These are phyloP conservation scores for Cotesia vestalis DNA, from an alignment of 1,140 invertebrate genomes.

Conservation along the genomic window DNA sequence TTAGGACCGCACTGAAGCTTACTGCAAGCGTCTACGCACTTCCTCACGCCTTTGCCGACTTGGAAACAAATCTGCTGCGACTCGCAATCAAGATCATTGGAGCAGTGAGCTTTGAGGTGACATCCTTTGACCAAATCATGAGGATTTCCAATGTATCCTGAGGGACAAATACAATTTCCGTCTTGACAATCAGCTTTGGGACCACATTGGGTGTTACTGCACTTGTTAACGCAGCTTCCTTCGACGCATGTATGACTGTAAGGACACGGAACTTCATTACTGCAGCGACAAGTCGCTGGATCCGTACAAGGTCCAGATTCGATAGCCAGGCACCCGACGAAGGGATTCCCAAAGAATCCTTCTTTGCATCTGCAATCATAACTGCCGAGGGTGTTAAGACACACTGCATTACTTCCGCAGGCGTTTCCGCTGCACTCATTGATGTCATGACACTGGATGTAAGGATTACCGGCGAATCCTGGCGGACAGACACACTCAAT, in stretches of 20 bases:
- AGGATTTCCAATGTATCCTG: slow-evolving; percentile 81
- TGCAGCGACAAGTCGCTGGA: slow-evolving; percentile 75
- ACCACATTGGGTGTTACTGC: slow-evolving; percentile 78
- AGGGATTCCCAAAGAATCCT: slow-evolving; percentile 85
- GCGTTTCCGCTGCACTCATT: slow-evolving; percentile 84
- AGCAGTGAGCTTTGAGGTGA: slow-evolving; percentile 75
- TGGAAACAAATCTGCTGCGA: slow-evolving; percentile 87
- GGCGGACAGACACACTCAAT: slow-evolving; percentile 84
- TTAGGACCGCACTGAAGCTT: slow-evolving; percentile 91
- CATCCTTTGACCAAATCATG: slow-evolving; percentile 76
- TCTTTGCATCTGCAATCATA: slow-evolving; percentile 88
- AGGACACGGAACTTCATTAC: slow-evolving; percentile 75
- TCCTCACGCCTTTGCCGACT: slow-evolving; percentile 76
- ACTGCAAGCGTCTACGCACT: slow-evolving; percentile 86
- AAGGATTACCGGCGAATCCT: slow-evolving; percentile 87
- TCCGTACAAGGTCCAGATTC: slow-evolving; percentile 75
- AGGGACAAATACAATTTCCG: slow-evolving; percentile 81
- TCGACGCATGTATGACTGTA: slow-evolving; percentile 76
- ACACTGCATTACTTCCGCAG: slow-evolving; percentile 86
- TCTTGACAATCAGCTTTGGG: slow-evolving; percentile 82
- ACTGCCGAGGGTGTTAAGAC: slow-evolving; percentile 86
- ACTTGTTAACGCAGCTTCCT: slow-evolving; percentile 78
- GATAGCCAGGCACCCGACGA: slow-evolving; percentile 76
- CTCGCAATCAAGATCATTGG: slow-evolving; percentile 81
- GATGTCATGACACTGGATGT: slow-evolving; percentile 84